Conservation (phyloP, 1,140 invertebrate species). For the Monomorium pharaonis region DNA sequence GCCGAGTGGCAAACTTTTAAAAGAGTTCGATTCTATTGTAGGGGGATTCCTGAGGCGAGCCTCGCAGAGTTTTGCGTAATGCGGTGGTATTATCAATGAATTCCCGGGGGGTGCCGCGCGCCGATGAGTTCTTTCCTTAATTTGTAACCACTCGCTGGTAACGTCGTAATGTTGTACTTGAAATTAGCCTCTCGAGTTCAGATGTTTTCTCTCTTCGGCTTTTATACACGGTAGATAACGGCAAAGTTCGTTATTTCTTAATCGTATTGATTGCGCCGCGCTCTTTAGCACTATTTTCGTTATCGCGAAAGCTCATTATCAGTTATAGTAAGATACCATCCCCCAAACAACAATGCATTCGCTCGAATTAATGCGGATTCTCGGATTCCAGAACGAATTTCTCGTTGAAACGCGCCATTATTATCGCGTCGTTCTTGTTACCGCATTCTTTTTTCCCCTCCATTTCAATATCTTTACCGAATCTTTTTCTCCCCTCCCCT, state of each 20-base stretch:
- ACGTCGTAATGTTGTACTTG: not conserved
- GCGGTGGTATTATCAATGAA: slow-evolving; percentile 12
- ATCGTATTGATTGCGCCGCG: not conserved
- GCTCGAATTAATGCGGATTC: not conserved
- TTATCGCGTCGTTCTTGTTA: not conserved
- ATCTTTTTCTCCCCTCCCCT: slow-evolving; percentile 33
- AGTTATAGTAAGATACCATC: not conserved
- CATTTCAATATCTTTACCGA: slow-evolving; percentile 32
- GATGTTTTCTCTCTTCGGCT: not conserved
- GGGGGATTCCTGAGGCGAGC: slow-evolving; percentile 22
- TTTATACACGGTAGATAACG: not conserved
- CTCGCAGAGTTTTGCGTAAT: slow-evolving; percentile 22
- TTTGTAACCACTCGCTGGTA: not conserved
- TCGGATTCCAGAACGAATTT: not conserved
- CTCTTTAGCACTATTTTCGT: not conserved
- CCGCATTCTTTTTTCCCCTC: not conserved
- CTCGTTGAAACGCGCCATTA: not conserved
- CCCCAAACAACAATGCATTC: not conserved
- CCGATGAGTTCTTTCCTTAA: slow-evolving; percentile 49
- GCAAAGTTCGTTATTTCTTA: slow-evolving; percentile 8
- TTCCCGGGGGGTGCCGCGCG: not conserved
- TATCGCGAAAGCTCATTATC: slow-evolving; percentile 9
- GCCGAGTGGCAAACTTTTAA: slow-evolving; percentile 47
- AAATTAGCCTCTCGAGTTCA: not conserved
- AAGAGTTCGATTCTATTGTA: slow-evolving; percentile 53